Evolutionary conservation across 2,113 vertebrate species (phyloP), one percentile per base, ranked within the genome.

Genomic region (Chloroceryle aenea): DNA sequence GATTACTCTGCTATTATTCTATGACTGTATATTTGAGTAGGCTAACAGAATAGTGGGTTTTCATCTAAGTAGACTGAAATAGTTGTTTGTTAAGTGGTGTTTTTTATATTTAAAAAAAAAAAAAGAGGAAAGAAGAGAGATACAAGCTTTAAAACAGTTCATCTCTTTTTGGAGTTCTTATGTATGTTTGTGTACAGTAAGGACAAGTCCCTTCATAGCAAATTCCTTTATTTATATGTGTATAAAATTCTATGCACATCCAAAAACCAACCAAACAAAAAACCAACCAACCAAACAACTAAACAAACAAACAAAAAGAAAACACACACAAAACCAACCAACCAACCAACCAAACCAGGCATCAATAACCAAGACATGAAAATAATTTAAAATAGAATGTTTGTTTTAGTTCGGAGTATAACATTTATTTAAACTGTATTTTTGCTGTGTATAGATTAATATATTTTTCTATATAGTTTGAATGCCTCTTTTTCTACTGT

Each of bases 21-120:
- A 11, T 63, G 43, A n/a, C 43, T 74, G 5, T 47, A 29, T 18
- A 25, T 40, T 79, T 72, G 18, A 62, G 6, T 29, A 56, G 22
- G 5, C 13, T 63, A 29, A 42, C 38, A 84, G 32, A 73, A 30
- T 36, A 48, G 7, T 14, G 43, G 4, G 81, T 45, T 85, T 85
- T 74, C 27, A 52, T n/a, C 32, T 29, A 76, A 47, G n/a, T 36
- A 58, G 3, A 4, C 50, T 83, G 15, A 32, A 79, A 42, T 15
- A 71, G 7, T 5, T 56, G 16, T 12, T 55, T 40, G 6, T 2
- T 58, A 48, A 56, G 3, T 77, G 5, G 1, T 0, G 0, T 16
- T 64, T 50, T 3, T 72, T 62, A 20, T 25, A 26, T 30, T 23
- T 6, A 18, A 40, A 40, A 30, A 42, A 30, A 43, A 43, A 40